These are phyloP conservation scores for Synanthedon andrenaeformis DNA, from an alignment of 2,888 invertebrate species.

Conservation along the genomic window DNA sequence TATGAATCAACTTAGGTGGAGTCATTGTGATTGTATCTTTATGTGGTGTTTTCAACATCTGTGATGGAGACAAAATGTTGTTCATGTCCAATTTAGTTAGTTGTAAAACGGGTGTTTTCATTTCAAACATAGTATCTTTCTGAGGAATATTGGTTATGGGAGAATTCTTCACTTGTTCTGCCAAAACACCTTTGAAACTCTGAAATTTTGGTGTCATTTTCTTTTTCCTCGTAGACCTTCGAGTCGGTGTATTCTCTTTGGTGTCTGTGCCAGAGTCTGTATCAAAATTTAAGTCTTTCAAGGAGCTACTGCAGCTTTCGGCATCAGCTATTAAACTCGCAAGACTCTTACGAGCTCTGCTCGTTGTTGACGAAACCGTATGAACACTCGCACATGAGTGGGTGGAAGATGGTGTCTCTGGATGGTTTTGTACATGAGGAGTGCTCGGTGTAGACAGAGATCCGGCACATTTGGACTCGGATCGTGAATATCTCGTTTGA, in stretches of 20 bases:
- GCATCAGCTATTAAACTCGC: slow-evolving; percentile 60
- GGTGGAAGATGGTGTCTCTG: slow-evolving; percentile 54
- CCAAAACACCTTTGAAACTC: slow-evolving; percentile 51
- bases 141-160: neutral
- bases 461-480: slow-evolving; percentile 37
- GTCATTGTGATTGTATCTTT: slow-evolving; percentile 34
- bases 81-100: slow-evolving; percentile 51
- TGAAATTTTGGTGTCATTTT: slow-evolving; percentile 46
- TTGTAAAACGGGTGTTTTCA: slow-evolving; percentile 37
- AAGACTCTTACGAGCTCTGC: slow-evolving; percentile 52
- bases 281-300: slow-evolving; percentile 63
- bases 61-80: slow-evolving; percentile 38
- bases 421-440: slow-evolving; percentile 48
- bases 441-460: slow-evolving; percentile 53
- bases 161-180: slow-evolving; percentile 47
- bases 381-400: slow-evolving; percentile 55
- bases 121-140: slow-evolving; percentile 18
- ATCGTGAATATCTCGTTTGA: slow-evolving; percentile 41
- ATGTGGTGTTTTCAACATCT: slow-evolving; percentile 58
- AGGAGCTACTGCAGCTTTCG: slow-evolving; percentile 63
- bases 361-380: slow-evolving; percentile 55
- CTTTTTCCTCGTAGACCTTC: slow-evolving; percentile 29
- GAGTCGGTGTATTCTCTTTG: slow-evolving; percentile 60
- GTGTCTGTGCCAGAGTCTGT: slow-evolving; percentile 57
- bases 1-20: slow-evolving; percentile 51